These are phyloP conservation scores for Octopus sinensis DNA, from an alignment of 1,140 invertebrate species.

Conservation along the genomic window DNA sequence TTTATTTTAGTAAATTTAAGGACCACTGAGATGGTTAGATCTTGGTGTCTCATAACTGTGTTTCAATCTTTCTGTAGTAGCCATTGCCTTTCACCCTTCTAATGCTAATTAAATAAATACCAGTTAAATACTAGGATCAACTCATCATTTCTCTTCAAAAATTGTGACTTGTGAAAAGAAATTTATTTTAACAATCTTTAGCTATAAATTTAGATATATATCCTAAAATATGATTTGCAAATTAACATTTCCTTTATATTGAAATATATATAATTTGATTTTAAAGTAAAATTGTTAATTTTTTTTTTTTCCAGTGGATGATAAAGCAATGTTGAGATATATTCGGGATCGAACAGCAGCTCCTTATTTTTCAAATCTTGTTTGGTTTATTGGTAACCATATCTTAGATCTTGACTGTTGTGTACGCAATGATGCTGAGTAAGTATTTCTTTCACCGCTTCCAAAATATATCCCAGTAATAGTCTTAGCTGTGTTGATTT, in stretches of 20 bases:
- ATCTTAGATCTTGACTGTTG: slow-evolving; percentile 93
- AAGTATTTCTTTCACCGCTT: slow-evolving; percentile 27
- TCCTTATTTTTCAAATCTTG: slow-evolving; percentile 96
- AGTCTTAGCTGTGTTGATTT: background rate
- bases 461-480: background rate
- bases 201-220: no score
- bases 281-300: background rate
- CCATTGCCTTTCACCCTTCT: no score
- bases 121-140: no score
- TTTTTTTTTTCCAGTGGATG: slow-evolving; percentile 71
- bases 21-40: no score
- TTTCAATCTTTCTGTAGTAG: no score
- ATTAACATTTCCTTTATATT: background rate
- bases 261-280: no score
- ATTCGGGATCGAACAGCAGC: slow-evolving; percentile 92
- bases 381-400: slow-evolving; percentile 99
- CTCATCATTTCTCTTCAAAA: no score
- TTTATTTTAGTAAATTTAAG: no score
- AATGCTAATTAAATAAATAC: no score
- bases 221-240: background rate
- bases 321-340: slow-evolving; percentile 91
- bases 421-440: slow-evolving; percentile 92
- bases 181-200: no score
- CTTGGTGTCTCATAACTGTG: no score
- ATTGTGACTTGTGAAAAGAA: no score